Evolutionary conservation across 2,797 vertebrate genomes (phyloP).

Genomic region (Halcyon leucocephala): DNA sequence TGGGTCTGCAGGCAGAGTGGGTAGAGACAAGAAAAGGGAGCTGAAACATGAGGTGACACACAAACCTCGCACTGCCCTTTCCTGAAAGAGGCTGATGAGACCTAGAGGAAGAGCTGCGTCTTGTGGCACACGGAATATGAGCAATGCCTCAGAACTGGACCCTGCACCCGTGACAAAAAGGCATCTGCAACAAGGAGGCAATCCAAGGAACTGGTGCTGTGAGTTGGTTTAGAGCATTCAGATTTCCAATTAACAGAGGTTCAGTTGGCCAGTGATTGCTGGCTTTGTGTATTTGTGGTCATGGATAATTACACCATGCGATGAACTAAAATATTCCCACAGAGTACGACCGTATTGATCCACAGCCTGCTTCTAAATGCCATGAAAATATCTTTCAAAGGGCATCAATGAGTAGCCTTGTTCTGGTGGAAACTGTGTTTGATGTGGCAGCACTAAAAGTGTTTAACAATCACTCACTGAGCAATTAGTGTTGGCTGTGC

Average conservation of each 20-base stretch:
- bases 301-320: slow-evolving; percentile 31
- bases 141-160: not conserved
- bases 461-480: slow-evolving; percentile 7
- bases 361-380: not conserved
- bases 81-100: not conserved
- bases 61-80: not conserved
- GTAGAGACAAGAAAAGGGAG: not conserved
- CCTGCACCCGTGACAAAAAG: not conserved
- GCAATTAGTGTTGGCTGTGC: not conserved
- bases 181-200: not conserved
- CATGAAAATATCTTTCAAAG: not conserved
- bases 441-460: not conserved
- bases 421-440: slow-evolving; percentile 2
- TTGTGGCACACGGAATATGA: not conserved
- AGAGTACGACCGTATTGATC: slow-evolving; percentile 24
- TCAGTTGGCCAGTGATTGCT: not conserved
- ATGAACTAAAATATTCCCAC: slow-evolving; percentile 56
- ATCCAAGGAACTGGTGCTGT: not conserved
- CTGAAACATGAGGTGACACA: not conserved
- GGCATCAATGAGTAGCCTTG: not conserved
- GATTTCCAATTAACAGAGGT: not conserved
- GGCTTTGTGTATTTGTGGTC: slow-evolving; percentile 25
- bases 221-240: not conserved
- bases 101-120: not conserved
- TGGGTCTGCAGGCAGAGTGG: not conserved